These are phyloP conservation scores for Ailuropoda melanoleuca DNA, from an alignment of 2,113 vertebrate genomes.

Conservation along the genomic window DNA sequence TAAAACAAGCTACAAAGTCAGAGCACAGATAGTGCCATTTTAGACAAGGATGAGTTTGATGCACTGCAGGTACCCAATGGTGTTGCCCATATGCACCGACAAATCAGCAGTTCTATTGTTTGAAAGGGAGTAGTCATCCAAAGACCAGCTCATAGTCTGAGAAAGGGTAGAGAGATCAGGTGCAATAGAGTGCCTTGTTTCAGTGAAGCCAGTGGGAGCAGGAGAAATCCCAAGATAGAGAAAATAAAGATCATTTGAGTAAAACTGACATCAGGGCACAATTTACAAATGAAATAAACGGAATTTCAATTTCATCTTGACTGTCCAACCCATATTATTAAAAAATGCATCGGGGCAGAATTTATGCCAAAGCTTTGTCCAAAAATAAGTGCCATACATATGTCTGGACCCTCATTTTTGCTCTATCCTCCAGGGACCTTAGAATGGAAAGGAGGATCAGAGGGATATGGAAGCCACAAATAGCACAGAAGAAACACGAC, in stretches of 20 bases:
- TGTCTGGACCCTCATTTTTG: not conserved
- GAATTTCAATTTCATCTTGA: not conserved
- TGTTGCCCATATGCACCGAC: not conserved
- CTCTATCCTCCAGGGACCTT: not conserved
- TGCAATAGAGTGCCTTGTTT: not conserved
- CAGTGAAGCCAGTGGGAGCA: not conserved
- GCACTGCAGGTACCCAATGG: not conserved
- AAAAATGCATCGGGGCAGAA: not conserved
- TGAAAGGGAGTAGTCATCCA: not conserved
- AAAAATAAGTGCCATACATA: not conserved
- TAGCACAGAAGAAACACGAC: not conserved
- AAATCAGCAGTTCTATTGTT: not conserved
- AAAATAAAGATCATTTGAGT: not conserved
- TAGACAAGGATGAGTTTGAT: slow-evolving; percentile 10
- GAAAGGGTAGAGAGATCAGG: not conserved
- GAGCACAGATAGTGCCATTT: not conserved
- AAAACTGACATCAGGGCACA: not conserved
- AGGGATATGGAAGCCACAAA: not conserved
- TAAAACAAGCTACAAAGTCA: not conserved
- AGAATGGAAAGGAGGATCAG: not conserved
- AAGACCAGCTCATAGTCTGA: not conserved
- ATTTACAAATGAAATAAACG: not conserved
- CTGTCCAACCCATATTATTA: not conserved
- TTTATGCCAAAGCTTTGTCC: not conserved
- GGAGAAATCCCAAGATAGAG: not conserved